Evolutionary conservation across 2,113 vertebrate genomes (phyloP).

Genomic region (Thomomys bottae): DNA sequence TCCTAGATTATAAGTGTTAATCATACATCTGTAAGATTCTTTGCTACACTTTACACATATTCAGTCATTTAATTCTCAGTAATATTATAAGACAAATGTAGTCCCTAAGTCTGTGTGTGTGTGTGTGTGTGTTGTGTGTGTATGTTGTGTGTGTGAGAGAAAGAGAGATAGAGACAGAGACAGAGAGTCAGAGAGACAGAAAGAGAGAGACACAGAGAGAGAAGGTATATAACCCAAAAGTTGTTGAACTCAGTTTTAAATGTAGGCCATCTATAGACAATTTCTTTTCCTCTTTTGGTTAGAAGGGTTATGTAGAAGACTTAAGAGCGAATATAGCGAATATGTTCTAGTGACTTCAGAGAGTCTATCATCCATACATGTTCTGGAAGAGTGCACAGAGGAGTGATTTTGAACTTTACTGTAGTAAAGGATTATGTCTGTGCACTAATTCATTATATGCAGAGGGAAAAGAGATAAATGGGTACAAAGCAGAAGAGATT

Average conservation of each 20-base stretch:
- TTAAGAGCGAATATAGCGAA: not conserved
- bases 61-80: conserved; percentile 9
- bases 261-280: not conserved
- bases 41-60: no score
- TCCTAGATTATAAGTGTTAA: not conserved
- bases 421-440: not conserved
- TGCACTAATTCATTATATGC: not conserved
- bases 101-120: no score
- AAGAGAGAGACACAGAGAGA: not conserved
- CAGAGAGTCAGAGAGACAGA: not conserved
- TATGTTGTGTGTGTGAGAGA: no score
- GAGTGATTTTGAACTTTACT: not conserved
- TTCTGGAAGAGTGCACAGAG: not conserved
- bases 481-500: no score
- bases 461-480: not conserved
- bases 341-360: not conserved
- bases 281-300: not conserved
- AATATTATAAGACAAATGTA: not conserved
- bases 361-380: not conserved
- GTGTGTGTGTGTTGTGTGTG: no score
- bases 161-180: no score
- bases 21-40: not conserved
- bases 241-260: not conserved
- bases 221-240: not conserved
- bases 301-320: not conserved